These are phyloP conservation scores for Himalopsyche anomala DNA, from an alignment of 2,888 invertebrate species.

Conservation along the genomic window DNA sequence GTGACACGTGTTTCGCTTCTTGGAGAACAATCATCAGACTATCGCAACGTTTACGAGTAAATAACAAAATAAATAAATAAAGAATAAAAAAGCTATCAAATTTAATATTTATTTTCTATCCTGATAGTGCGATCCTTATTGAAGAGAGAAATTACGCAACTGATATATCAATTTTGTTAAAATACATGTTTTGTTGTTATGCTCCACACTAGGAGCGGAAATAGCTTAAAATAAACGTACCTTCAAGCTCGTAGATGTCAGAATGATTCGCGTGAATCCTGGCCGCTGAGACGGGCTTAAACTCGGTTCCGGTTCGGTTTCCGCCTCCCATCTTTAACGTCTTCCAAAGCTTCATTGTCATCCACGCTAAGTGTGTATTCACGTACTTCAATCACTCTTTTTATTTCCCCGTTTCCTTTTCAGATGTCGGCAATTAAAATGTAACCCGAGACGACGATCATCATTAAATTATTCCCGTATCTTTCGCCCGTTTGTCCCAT, in stretches of 20 bases:
- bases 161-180: too few relatives aligned
- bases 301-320: constrained; percentile 51
- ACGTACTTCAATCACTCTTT: constrained; percentile 43
- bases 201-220: too few relatives aligned
- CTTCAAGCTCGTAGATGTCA: constrained; percentile 64
- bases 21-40: too few relatives aligned
- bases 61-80: too few relatives aligned
- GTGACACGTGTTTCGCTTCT: too few relatives aligned
- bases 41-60: too few relatives aligned
- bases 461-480: constrained; percentile 39
- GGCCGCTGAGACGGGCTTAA: constrained; percentile 48
- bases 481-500: constrained; percentile 1
- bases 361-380: constrained; percentile 2
- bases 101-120: too few relatives aligned
- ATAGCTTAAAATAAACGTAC: constrained; percentile 45
- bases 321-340: constrained; percentile 60
- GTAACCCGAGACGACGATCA: constrained; percentile 42
- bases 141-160: too few relatives aligned
- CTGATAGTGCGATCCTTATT: too few relatives aligned
- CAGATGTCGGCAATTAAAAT: constrained; percentile 46
- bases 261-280: constrained; percentile 53
- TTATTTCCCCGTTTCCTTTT: constrained; percentile 33
- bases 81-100: too few relatives aligned
- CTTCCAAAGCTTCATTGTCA: constrained; percentile 64
- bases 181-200: too few relatives aligned